Base-by-base conservation (phyloP, 64 coral and sea anemone genomes). In the Pocillopora verrucosa region DNA sequence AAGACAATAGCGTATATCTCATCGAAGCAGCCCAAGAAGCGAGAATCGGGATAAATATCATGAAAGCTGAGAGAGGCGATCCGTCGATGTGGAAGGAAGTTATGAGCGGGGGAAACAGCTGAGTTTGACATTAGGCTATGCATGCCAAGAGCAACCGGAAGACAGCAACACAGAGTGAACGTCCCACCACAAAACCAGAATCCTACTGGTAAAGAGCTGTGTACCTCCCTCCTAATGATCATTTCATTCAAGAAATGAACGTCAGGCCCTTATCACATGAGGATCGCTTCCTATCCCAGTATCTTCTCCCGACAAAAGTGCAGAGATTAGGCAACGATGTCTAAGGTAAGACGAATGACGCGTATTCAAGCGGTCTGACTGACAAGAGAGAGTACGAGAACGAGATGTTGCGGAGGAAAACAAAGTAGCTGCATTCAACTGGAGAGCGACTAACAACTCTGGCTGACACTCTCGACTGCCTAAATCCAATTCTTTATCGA, bases 171-270 rank as follows among this genome's bases (percentile, higher is more conserved):
- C 76, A 16, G 74, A 86, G 81, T 72, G 16, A 92, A 70, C 69
- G 41, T 86, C 22, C 60, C 82, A 64, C 35, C 74, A 16, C 25
- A 64, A 45, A 86, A 69, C 15, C 1, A 91, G 89, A n/a, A n/a
- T n/a, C n/a, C n/a, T n/a, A n/a, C n/a, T n/a, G n/a, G n/a, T n/a
- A n/a, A n/a, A n/a, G n/a, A 86, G 57, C 80, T 34, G 51, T 91
- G 13, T 67, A 78, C 58, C 30, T 77, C 38, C 90, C 72, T 59
- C 59, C 68, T 13, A 69, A 68, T 13, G 73, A 91, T 91, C 73
- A 91, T 22, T 58, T 91, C 13, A 41, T 86, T 25, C 74, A 91
- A 86, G 73, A 92, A 58, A 80, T 92, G 22, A 76, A 75, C 35
- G 74, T 68, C 22, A 36, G 73, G 83, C 73, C 79, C 34, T 72